Conservation (phyloP, 1,140 invertebrate species). For the Aradophagus sp. region DNA sequence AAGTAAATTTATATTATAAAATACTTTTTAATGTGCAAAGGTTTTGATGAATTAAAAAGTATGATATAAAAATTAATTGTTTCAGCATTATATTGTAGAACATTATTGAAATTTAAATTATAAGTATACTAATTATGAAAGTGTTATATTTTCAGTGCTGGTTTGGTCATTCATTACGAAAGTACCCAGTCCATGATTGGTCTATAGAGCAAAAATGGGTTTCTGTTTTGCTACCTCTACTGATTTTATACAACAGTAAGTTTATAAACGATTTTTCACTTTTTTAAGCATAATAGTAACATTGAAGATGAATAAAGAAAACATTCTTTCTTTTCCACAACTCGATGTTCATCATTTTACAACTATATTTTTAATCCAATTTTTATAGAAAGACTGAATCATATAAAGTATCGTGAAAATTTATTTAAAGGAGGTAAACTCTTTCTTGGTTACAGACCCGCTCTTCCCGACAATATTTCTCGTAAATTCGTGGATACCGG, state of each 20-base stretch:
- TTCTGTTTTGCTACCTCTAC: slow-evolving; percentile 88
- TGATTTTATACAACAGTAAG: slow-evolving; percentile 94
- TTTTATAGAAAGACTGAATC: not conserved
- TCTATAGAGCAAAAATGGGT: slow-evolving; percentile 99
- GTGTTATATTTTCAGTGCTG: slow-evolving; percentile 94
- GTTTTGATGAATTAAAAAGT: not conserved
- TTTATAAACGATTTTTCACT: slow-evolving; percentile 25
- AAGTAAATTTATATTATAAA: not conserved
- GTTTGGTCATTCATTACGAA: slow-evolving; percentile 91
- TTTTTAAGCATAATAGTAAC: too few species aligned
- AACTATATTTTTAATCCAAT: too few species aligned
- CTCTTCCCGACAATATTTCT: slow-evolving; percentile 93
- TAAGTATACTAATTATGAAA: too few species aligned
- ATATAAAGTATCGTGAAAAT: slow-evolving; percentile 10
- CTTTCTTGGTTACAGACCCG: slow-evolving; percentile 93
- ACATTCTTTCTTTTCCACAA: too few species aligned
- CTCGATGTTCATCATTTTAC: too few species aligned
- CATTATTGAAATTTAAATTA: too few species aligned
- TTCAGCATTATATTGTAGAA: too few species aligned
- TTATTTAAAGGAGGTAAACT: too few species aligned
- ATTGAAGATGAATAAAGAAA: too few species aligned
- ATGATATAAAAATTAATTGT: slow-evolving; percentile 4
- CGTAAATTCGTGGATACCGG: slow-evolving; percentile 91
- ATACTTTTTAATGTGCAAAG: not conserved
- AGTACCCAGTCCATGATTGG: slow-evolving; percentile 93